Conservation (phyloP, 2,888 invertebrate genomes). For the Halictus ligatus region DNA sequence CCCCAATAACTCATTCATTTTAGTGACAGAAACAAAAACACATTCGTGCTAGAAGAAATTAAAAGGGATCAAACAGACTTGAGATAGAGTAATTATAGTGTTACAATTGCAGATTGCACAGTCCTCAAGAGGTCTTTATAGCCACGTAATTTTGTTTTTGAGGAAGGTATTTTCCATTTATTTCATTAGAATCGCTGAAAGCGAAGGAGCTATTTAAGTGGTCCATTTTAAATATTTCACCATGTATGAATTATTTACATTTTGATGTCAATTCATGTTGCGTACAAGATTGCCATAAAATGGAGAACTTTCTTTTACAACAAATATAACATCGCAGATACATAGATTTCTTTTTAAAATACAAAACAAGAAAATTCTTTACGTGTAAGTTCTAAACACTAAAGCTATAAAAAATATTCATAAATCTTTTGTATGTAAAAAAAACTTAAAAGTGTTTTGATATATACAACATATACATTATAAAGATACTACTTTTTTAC, state of each 20-base stretch:
- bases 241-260: conserved; percentile 42
- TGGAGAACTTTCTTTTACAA: conserved; percentile 31
- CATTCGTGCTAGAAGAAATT: background rate
- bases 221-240: conserved; percentile 25
- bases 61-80: background rate
- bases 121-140: background rate
- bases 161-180: background rate
- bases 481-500: background rate
- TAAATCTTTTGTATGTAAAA: background rate
- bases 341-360: conserved; percentile 15
- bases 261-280: conserved; percentile 35
- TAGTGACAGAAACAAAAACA: background rate
- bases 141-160: background rate
- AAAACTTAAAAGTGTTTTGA: background rate
- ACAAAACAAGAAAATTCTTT: background rate
- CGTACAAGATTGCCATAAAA: conserved; percentile 21
- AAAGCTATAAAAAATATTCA: conserved; percentile 14
- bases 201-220: background rate
- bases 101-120: background rate
- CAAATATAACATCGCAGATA: conserved; percentile 8
- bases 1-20: conserved; percentile 1
- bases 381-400: conserved; percentile 1
- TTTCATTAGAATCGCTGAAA: background rate
- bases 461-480: conserved; percentile 13
- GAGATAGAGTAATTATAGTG: background rate